These are phyloP conservation scores for Podarcis muralis DNA, from an alignment of 2,113 vertebrate species.

Conservation along the genomic window DNA sequence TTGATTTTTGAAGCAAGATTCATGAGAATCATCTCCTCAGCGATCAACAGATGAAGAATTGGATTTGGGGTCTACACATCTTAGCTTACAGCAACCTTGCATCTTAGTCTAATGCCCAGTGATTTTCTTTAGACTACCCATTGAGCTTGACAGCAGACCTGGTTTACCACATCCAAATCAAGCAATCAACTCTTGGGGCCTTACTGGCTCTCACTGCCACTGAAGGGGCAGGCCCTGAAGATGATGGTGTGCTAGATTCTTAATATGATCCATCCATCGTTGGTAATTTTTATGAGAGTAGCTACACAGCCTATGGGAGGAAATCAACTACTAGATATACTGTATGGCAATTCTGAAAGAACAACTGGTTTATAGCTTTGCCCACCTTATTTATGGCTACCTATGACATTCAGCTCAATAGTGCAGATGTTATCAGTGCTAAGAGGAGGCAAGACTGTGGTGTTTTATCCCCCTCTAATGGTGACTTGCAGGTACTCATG, in stretches of 20 bases:
- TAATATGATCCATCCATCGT: background rate
- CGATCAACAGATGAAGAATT: background rate
- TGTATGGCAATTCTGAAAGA: background rate
- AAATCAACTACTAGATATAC: background rate
- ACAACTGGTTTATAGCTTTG: background rate
- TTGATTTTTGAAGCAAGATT: background rate
- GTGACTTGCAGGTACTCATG: slow-evolving; percentile 9
- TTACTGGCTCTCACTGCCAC: background rate
- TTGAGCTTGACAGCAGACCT: background rate
- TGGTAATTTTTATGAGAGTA: background rate
- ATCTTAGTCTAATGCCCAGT: background rate
- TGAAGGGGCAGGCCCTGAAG: background rate
- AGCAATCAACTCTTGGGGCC: background rate
- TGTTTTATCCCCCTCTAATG: slow-evolving; percentile 37
- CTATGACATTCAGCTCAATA: slow-evolving; percentile 12
- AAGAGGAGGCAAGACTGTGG: background rate
- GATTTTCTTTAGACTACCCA: background rate
- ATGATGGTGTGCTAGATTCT: background rate
- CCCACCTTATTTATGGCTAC: background rate
- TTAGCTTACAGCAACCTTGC: background rate
- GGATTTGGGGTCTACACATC: background rate
- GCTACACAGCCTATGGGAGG: background rate
- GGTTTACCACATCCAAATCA: background rate
- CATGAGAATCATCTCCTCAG: background rate
- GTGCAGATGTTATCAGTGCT: slow-evolving; percentile 8